Evolutionary conservation across 2,113 vertebrate species (phyloP), one percentile per base, ranked within the genome.

Genomic region (Oryzias javanicus): DNA sequence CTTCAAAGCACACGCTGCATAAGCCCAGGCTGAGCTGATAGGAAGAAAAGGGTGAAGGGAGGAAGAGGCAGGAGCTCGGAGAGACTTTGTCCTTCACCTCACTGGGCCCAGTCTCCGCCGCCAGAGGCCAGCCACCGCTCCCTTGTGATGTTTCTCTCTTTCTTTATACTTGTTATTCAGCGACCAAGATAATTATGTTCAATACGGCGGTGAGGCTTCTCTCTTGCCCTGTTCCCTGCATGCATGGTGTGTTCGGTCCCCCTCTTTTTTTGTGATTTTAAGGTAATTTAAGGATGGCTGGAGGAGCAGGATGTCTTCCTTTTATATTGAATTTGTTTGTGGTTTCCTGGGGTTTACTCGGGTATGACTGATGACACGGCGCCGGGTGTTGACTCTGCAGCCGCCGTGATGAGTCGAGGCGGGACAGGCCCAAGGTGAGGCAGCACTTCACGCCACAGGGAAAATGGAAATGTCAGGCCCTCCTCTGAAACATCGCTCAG

Each of bases 81-180:
- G 63, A 67, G 50, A 73, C 72, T 82, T 70, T 83, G 84, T 88
- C 88, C 87, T 87, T 88, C 85, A 88, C 84, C 76, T 63, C 59
- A 41, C 49, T 50, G 24, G 62, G 67, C 59, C n/a, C 71, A 68
- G 64, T 60, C 65, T 83, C 78, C 50, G 69, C 29, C 40, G 66
- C 89, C 84, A 76, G 79, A 70, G 80, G 85, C 84, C 78, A 75
- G 71, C 42, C 77, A 76, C 58, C 42, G 19, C 67, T 69, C 5
- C 1, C 50, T 81, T 87, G 88, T 88, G 81, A 88, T 89, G 82
- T 82, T 49, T 68, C 51, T 64, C 67, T 35, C 52, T 73, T 74
- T 70, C 72, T 72, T 63, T 58, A 61, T 52, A 79, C 74, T 68
- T 49, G 15, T 60, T 64, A 72, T 82, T 87, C 76, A 71, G 63